phyloP scores from a whole-genome alignment of 2,113 vertebrate species.

The Meles meles region DNA sequence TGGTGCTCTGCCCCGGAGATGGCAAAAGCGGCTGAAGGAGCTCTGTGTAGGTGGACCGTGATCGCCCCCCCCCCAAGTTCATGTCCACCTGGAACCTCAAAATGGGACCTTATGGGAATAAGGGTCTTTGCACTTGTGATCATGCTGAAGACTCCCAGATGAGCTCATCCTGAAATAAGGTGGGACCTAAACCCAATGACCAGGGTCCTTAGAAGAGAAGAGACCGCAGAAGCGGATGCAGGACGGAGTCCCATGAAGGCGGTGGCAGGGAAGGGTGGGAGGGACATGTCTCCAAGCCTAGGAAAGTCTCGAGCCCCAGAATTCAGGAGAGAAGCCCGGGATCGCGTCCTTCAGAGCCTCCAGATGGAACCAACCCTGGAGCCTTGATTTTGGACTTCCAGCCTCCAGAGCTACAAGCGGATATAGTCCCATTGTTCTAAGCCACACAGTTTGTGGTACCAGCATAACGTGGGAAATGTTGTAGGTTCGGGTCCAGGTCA shows the following conservation, averaged over 20 bases:
- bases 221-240: background rate
- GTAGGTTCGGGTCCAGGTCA: background rate
- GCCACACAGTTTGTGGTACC: fast-evolving
- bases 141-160: background rate
- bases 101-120: background rate
- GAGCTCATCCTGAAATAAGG: background rate
- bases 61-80: background rate
- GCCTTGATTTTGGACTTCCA: background rate
- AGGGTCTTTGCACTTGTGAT: background rate
- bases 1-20: fast-evolving
- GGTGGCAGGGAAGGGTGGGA: background rate
- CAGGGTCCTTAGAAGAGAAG: background rate
- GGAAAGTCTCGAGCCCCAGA: background rate
- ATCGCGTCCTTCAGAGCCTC: background rate
- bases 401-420: background rate
- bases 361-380: background rate
- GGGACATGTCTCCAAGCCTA: fast-evolving
- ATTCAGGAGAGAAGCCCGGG: background rate
- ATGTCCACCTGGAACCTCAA: background rate
- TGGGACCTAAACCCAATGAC: too few species aligned
- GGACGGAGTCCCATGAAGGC: background rate
- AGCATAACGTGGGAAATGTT: background rate
- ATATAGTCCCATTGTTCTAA: background rate
- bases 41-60: background rate
- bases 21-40: background rate